phyloP scores from a whole-genome alignment of 2,113 vertebrate species.

The Pomatorhinus ruficollis region DNA sequence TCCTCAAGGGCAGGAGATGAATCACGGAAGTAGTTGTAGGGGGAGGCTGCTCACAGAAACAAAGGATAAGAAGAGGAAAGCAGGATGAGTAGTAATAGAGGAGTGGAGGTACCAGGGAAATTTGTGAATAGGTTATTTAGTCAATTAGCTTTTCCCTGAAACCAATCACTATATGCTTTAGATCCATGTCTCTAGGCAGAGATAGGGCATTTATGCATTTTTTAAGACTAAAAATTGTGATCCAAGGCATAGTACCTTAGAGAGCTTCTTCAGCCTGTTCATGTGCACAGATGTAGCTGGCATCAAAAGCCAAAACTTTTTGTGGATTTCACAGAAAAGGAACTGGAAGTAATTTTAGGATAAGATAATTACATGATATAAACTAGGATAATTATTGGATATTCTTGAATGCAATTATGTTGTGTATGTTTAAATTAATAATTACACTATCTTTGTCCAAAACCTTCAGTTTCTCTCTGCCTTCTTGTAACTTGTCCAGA shows the following conservation, averaged over 20 bases:
- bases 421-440: neutral
- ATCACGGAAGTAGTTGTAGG: neutral
- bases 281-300: neutral
- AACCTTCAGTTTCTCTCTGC: neutral
- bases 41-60: neutral
- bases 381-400: neutral
- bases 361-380: neutral
- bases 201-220: neutral
- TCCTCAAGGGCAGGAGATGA: neutral
- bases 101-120: neutral
- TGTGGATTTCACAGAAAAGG: neutral
- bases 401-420: neutral
- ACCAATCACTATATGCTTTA: neutral
- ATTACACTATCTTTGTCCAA: neutral
- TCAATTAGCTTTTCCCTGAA: neutral
- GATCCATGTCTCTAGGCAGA: neutral
- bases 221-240: neutral
- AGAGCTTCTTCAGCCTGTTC: neutral
- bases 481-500: neutral
- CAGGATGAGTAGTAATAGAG: neutral
- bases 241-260: neutral
- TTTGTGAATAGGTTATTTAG: neutral
- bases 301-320: neutral
- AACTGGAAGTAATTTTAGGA: neutral
- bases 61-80: neutral